phyloP scores from a whole-genome alignment of 2,113 vertebrate species.

The Tonatia bakeri region DNA sequence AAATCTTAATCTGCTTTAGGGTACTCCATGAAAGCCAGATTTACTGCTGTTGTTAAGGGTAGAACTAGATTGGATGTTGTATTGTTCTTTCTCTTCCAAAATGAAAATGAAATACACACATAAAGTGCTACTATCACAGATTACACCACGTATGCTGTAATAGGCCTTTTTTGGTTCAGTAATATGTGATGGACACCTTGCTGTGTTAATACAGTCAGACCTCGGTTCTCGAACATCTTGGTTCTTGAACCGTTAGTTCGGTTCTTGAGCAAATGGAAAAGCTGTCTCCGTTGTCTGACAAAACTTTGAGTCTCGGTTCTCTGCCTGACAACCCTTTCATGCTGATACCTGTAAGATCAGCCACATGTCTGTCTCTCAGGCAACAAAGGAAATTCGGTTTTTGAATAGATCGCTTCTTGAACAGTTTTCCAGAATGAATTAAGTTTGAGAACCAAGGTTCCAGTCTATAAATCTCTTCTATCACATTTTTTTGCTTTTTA shows the following conservation, averaged over 20 bases:
- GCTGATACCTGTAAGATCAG: too few relatives aligned
- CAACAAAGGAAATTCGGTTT: too few relatives aligned
- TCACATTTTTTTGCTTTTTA: not conserved
- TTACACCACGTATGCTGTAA: not conserved
- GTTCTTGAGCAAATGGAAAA: too few relatives aligned
- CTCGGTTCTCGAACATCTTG: too few relatives aligned
- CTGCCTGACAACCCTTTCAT: too few relatives aligned
- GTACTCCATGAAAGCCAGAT: not conserved
- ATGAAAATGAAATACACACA: not conserved
- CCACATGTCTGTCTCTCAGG: too few relatives aligned
- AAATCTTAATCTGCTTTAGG: constrained; percentile 30
- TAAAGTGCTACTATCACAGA: not conserved
- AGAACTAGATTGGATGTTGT: not conserved
- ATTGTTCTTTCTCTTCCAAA: constrained; percentile 33
- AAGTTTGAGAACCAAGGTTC: too few relatives aligned
- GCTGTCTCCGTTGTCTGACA: too few relatives aligned
- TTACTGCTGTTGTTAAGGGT: not conserved
- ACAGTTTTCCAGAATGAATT: too few relatives aligned
- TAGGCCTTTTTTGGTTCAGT: not conserved
- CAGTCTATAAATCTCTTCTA: not conserved
- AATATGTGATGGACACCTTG: not conserved
- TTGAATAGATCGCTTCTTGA: too few relatives aligned
- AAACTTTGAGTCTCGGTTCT: too few relatives aligned
- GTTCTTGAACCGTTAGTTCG: too few relatives aligned
- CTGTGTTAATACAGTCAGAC: not conserved